These are phyloP conservation scores for Leucozona laternaria DNA, from an alignment of 2,888 invertebrate genomes.

Conservation along the genomic window DNA sequence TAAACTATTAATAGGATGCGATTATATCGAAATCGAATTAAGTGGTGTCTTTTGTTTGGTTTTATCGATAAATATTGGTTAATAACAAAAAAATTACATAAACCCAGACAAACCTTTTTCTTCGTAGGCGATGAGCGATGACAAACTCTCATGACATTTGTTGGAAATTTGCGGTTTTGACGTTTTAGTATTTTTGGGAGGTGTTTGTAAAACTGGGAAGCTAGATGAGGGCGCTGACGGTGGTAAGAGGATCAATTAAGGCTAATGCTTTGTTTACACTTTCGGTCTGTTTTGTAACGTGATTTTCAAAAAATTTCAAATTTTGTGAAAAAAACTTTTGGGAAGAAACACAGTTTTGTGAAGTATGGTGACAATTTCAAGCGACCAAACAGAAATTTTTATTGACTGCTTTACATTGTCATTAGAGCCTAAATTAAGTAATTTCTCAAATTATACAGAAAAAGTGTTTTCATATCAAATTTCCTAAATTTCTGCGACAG, in stretches of 20 bases:
- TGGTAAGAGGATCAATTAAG: neutral
- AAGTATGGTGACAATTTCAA: no score
- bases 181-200: constrained; percentile 36
- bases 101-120: constrained; percentile 70
- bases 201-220: constrained; percentile 5
- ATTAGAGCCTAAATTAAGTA: no score
- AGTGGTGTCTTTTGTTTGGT: neutral
- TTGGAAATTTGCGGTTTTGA: constrained; percentile 41
- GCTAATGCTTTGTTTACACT: neutral
- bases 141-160: constrained; percentile 66
- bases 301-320: no score
- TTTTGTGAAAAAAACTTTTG: no score
- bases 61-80: constrained; percentile 41
- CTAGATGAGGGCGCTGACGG: neutral
- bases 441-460: no score
- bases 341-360: no score
- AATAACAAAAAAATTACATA: constrained; percentile 73
- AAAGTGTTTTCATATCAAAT: no score
- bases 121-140: constrained; percentile 65
- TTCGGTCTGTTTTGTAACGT: no score
- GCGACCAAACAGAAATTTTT: no score
- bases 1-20: neutral
- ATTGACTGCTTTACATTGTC: no score
- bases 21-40: neutral
- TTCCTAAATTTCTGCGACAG: no score